Percentiles rank a stretch among this genome's conserved stretches.
These are phyloP conservation scores for Centropus bengalensis DNA, from an alignment of 2,113 vertebrate species.

Conservation along the genomic window DNA sequence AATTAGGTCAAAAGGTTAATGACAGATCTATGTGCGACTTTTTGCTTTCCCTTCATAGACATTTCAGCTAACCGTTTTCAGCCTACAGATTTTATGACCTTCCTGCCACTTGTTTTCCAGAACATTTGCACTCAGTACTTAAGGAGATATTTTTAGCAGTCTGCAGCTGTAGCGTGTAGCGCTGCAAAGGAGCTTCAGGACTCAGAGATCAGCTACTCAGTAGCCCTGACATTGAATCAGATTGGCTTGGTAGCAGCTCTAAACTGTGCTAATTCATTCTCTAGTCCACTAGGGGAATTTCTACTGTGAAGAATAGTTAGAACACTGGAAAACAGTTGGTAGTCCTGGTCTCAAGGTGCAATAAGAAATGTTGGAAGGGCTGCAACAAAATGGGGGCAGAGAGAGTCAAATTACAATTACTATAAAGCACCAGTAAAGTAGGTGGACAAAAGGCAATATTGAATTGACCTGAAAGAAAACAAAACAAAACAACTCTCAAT, in stretches of 20 bases:
- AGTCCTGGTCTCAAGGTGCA: not conserved
- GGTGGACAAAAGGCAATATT: not conserved
- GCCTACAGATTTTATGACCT: conserved; percentile 26
- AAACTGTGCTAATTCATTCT: conserved; percentile 4
- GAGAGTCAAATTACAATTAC: not conserved
- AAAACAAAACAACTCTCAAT: not conserved
- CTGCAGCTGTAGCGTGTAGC: not conserved
- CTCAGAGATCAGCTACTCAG: not conserved
- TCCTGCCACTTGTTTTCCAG: conserved; percentile 15
- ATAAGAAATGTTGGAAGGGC: not conserved
- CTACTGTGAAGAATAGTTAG: not conserved
- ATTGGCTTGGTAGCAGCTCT: not conserved
- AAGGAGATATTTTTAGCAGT: conserved; percentile 25
- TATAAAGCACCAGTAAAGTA: not conserved
- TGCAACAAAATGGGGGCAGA: not conserved
- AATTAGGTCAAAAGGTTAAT: conserved; percentile 21
- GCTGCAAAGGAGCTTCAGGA: not conserved
- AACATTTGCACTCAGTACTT: not conserved
- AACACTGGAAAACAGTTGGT: not conserved
- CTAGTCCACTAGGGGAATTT: not conserved
- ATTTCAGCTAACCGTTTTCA: not conserved
- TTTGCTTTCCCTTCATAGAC: not conserved
- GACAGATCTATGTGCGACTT: not conserved
- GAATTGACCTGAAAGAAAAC: not conserved
- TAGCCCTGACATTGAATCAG: not conserved